Evolutionary conservation across 2,113 vertebrate species (phyloP), one percentile per base, ranked within the genome.

Genomic region (Paratilapia polleni): DNA sequence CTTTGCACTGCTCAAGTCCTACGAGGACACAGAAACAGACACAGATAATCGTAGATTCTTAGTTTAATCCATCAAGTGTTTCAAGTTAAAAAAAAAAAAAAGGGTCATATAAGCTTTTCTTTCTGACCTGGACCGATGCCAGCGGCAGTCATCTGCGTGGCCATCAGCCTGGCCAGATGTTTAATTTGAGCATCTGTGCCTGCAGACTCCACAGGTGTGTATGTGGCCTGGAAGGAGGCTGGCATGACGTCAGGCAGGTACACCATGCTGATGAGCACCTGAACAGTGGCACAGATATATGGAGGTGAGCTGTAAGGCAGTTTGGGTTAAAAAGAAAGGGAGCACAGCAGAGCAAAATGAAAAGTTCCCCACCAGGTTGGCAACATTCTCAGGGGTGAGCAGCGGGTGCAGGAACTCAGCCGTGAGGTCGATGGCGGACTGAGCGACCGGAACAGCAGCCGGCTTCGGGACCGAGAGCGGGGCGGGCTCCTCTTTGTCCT

Each of bases 201-300:
- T 0, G 98, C 98, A 0, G 98, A 99, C 89, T 99, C 98, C 54
- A 99, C 98, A 0, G 98, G 98, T 0, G 98, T 99, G 87, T 99
- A 99, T 4, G 98, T 99, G 77, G 98, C 97, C 94, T 99, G 98
- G 94, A 99, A 99, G 78, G 98, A 99, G 1, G 98, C 98, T 0
- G 98, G 98, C 98, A 99, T 99, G 90, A 94, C 89, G 24, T 99
- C 98, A 0, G 98, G 98, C n/a, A 99, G 94, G 88, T 99, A 98
- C 9, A 99, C 98, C 98, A 99, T 99, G 95, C 97, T 99, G 95
- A 99, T 98, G 66, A 99, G 96, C 70, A 99, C 98, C 98, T 99
- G 78, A 13, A 74, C 15, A 28, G n/a, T 3, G 8, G 63, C 13
- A 60, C 10, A 61, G 41, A 56, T 4, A 49, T 9, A 1, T 19